phyloP scores from a whole-genome alignment of 1,140 invertebrate genomes.

The Ganaspis sp. region DNA sequence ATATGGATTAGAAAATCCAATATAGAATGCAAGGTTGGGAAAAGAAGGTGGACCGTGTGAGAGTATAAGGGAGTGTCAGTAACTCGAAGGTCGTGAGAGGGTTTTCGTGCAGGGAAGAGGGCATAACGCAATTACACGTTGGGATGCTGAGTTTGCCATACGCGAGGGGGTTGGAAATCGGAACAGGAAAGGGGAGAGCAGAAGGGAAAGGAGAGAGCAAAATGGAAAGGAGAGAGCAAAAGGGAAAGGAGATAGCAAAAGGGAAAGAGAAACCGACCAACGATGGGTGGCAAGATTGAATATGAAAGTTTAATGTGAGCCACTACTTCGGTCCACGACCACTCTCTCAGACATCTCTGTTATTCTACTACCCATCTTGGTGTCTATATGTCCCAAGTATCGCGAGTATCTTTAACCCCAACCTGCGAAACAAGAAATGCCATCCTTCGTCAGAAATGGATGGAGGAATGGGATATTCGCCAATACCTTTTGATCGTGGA shows the following conservation, averaged over 20 bases:
- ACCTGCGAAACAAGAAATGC: background rate
- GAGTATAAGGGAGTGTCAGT: background rate
- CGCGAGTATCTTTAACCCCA: background rate
- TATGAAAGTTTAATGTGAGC: slow-evolving; percentile 73
- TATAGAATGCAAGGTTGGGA: slow-evolving; percentile 48
- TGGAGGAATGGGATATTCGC: background rate
- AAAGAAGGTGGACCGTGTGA: slow-evolving; percentile 15
- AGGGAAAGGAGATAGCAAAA: slow-evolving; percentile 34
- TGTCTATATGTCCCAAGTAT: slow-evolving; percentile 51
- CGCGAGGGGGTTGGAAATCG: slow-evolving; percentile 29
- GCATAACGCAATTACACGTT: slow-evolving; percentile 70
- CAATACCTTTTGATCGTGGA: background rate
- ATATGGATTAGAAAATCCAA: slow-evolving; percentile 57
- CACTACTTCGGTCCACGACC: slow-evolving; percentile 57
- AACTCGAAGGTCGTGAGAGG: slow-evolving; percentile 22
- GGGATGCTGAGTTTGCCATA: slow-evolving; percentile 58
- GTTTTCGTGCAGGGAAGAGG: slow-evolving; percentile 49
- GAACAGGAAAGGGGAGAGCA: background rate
- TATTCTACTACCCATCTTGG: slow-evolving; percentile 49
- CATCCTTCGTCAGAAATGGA: background rate
- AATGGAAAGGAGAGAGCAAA: slow-evolving; percentile 32
- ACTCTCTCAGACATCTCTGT: slow-evolving; percentile 62
- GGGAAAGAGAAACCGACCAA: slow-evolving; percentile 50
- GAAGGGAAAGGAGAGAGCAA: background rate
- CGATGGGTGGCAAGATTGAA: slow-evolving; percentile 71